Percentiles rank a stretch among this genome's conserved stretches.
Conservation (phyloP, 1,140 invertebrate species). For the Asbolus verrucosus region DNA sequence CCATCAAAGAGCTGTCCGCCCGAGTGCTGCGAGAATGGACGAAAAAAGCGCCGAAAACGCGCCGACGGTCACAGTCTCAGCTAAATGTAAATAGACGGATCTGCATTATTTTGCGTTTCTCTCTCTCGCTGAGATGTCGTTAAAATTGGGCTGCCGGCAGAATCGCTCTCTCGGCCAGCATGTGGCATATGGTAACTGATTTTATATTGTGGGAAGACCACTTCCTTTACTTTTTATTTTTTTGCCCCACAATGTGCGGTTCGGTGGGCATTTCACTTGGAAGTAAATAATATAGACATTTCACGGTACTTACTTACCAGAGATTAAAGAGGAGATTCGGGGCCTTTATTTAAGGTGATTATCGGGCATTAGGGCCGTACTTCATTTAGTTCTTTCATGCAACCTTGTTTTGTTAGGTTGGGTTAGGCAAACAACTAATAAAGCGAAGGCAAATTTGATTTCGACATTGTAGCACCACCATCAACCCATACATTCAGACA, state of each 20-base stretch:
- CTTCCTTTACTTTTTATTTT: slow-evolving; percentile 52
- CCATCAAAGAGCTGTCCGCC: slow-evolving; percentile 55
- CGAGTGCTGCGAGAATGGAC: slow-evolving; percentile 41
- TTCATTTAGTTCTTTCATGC: slow-evolving; percentile 40
- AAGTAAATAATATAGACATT: slow-evolving; percentile 57
- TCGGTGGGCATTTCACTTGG: slow-evolving; percentile 46
- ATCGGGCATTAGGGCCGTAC: slow-evolving; percentile 40
- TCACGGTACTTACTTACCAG: slow-evolving; percentile 54
- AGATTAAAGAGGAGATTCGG: slow-evolving; percentile 49
- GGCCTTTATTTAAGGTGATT: slow-evolving; percentile 48
- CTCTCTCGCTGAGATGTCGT: slow-evolving; percentile 42
- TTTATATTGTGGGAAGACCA: slow-evolving; percentile 43
- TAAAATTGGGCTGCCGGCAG: slow-evolving; percentile 27
- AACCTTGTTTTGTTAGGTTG: background rate
- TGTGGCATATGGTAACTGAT: slow-evolving; percentile 50
- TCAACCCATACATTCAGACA: too few species aligned
- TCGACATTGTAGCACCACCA: too few species aligned
- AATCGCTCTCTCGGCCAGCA: slow-evolving; percentile 31
- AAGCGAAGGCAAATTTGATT: too few species aligned
- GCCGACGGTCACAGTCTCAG: slow-evolving; percentile 44
- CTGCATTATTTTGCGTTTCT: slow-evolving; percentile 51
- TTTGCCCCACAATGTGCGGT: slow-evolving; percentile 48
- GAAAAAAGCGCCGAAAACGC: background rate
- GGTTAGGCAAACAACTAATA: background rate
- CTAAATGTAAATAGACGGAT: slow-evolving; percentile 48